Percentiles rank a stretch among this genome's conserved stretches.
Evolutionary conservation across 2,797 vertebrate species (phyloP).

Genomic region (Diglossa cyanea): DNA sequence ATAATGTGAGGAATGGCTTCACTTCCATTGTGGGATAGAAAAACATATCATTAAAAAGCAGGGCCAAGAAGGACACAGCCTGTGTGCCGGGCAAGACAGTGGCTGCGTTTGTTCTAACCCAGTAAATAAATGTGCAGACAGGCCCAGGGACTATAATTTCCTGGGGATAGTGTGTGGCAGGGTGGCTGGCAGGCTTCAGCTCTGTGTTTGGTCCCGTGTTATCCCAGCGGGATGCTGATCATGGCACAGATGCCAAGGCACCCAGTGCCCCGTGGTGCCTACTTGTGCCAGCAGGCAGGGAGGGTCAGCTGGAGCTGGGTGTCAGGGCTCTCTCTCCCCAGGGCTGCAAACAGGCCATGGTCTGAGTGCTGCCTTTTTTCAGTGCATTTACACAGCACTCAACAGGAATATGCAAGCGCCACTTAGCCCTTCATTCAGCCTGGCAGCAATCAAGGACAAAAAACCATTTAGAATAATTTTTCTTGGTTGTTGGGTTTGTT

Average conservation of each 20-base stretch:
- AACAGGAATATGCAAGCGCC: accelerated
- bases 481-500: background rate
- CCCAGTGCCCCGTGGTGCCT: accelerated
- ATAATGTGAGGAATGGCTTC: accelerated
- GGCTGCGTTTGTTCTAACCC: background rate
- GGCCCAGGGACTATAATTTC: background rate
- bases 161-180: accelerated
- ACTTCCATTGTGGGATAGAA: background rate
- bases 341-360: background rate
- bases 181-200: background rate
- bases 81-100: background rate
- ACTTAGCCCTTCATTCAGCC: background rate
- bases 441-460: background rate
- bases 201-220: background rate
- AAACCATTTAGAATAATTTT: background rate
- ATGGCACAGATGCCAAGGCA: background rate
- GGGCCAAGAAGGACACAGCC: background rate
- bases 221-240: background rate
- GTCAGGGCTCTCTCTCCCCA: background rate
- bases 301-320: background rate
- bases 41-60: background rate
- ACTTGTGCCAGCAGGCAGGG: background rate
- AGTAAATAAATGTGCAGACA: background rate
- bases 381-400: background rate
- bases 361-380: background rate